Evolutionary conservation across 2,888 invertebrate species (phyloP), one percentile per base, ranked within the genome.

Genomic region (Drosophila gaucha): DNA sequence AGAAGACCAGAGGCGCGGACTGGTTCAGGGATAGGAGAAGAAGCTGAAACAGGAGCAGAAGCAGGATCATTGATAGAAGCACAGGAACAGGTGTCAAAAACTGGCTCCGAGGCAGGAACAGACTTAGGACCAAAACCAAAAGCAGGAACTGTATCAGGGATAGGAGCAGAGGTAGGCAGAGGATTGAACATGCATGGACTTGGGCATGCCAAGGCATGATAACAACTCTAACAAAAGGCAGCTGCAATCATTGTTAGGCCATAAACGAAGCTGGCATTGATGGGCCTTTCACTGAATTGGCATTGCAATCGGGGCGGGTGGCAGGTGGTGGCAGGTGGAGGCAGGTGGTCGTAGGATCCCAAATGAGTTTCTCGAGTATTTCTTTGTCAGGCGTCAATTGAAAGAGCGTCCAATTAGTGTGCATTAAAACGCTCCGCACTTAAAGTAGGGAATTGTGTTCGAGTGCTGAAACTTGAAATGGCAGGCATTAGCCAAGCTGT

Each of bases 191-290:
- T 22, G 39, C 41, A 41, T 24, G 9, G 41, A 22, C 41, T 24
- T 24, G 9, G 41, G 20, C 47, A 49, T 18, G 50, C 35, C 31
- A 47, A 41, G 22, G 31, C 10, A 9, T 3, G 20, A 14, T 14
- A 47, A 36, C 41, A 31, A 43, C 49, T 33, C 31, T 18, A 51
- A 85, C 35, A 36, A 43, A 24, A 50, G 28, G 30, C 33, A 50
- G 26, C 18, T 35, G 57, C 46, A 57, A 51, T 47, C 38, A 67
- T 63, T 64, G 66, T 57, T 39, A 43, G 46, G 56, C 33, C 10
- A 14, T 31, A n/a, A 22, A 49, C 16, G 20, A 14, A 10, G 6
- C 16, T 51, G 26, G n/a, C 38, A 30, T 28, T 9, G 44, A 16
- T 16, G 55, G 28, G 9, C 26, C n/a, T 26, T 1, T 14, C 31